phyloP scores from a whole-genome alignment of 2,888 invertebrate species.

The Malacosoma neustria region DNA sequence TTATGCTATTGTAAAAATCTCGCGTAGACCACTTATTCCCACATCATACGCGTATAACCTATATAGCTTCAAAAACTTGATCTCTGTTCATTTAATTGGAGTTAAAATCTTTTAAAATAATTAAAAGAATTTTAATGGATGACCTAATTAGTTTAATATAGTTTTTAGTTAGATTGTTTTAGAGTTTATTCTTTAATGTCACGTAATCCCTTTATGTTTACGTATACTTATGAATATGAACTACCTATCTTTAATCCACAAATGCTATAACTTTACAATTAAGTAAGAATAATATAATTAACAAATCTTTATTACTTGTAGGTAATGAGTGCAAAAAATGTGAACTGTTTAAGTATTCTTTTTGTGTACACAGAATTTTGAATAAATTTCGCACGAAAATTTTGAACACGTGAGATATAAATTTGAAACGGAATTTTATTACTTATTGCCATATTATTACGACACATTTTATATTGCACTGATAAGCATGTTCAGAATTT shows the following conservation, averaged over 20 bases:
- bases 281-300: neutral
- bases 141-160: no score
- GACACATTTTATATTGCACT: slow-evolving; percentile 47
- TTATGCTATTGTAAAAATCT: slow-evolving; percentile 52
- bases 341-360: slow-evolving; percentile 52
- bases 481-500: slow-evolving; percentile 52
- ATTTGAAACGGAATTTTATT: slow-evolving; percentile 44
- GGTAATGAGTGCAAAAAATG: slow-evolving; percentile 37
- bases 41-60: no score
- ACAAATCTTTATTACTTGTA: neutral
- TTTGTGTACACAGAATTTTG: slow-evolving; percentile 59
- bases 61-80: no score
- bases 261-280: neutral
- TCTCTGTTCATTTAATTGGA: no score
- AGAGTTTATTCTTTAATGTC: no score
- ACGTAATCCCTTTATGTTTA: no score
- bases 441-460: slow-evolving; percentile 48
- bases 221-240: no score
- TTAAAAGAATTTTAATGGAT: no score
- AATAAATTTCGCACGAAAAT: slow-evolving; percentile 56
- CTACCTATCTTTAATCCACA: no score
- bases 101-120: no score
- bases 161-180: no score
- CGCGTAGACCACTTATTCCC: neutral
- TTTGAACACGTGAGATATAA: slow-evolving; percentile 44